These are phyloP conservation scores for Hecatera dysodea DNA, from an alignment of 2,888 invertebrate genomes.

Conservation along the genomic window DNA sequence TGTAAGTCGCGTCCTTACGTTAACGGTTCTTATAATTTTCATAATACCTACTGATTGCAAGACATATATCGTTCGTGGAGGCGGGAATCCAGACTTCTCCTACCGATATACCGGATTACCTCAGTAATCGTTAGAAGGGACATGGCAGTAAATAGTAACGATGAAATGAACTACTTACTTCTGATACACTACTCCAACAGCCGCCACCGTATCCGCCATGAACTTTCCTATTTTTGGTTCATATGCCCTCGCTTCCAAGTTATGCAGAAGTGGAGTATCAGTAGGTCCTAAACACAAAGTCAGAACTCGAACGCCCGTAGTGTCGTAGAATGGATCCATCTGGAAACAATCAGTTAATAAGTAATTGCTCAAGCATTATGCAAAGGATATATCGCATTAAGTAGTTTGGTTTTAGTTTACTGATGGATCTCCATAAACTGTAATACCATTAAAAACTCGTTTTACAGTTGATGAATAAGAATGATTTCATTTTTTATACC, in stretches of 20 bases:
- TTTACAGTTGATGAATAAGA: no score
- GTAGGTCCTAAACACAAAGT: conserved; percentile 74
- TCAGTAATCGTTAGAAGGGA: background rate
- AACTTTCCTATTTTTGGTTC: conserved; percentile 52
- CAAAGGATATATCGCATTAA: background rate
- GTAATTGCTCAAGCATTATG: background rate
- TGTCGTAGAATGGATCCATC: conserved; percentile 69
- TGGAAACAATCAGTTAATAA: conserved; percentile 50
- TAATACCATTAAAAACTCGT: background rate
- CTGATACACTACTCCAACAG: conserved; percentile 34
- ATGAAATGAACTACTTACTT: conserved; percentile 50
- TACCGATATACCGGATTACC: background rate
- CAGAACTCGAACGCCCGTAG: conserved; percentile 70
- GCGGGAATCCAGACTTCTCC: no score
- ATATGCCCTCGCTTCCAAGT: conserved; percentile 62
- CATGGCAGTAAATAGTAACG: background rate
- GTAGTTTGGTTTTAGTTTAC: background rate
- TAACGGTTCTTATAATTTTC: no score
- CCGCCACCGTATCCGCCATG: conserved; percentile 2
- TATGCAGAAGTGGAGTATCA: conserved; percentile 70
- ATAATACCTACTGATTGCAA: background rate
- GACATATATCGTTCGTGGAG: background rate
- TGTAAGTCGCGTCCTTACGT: background rate
- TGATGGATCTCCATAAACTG: background rate
- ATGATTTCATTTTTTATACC: background rate